A percentile compares a stretch with the other conserved stretches of the same genome.
Evolutionary conservation across 1,140 invertebrate genomes (phyloP).

Genomic region (Ephestia elutella): DNA sequence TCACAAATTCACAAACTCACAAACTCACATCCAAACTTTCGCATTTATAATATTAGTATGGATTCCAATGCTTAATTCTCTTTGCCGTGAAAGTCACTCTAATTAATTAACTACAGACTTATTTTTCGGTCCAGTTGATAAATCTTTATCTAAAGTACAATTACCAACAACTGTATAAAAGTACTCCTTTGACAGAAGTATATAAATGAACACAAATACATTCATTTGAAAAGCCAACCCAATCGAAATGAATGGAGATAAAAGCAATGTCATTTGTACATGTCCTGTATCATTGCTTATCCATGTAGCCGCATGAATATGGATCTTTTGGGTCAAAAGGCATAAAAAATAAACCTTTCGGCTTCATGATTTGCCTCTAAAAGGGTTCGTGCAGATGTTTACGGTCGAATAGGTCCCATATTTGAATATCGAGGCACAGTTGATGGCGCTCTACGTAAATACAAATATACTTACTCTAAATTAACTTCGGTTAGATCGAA

Average conservation of each 20-base stretch:
- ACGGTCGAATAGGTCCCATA: not conserved
- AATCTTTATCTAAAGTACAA: too few relatives aligned
- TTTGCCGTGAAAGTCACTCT: too few relatives aligned
- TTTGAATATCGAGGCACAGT: not conserved
- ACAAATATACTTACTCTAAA: not conserved
- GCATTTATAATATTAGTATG: too few relatives aligned
- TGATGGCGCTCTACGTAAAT: not conserved
- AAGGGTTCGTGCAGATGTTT: not conserved
- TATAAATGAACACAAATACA: not conserved
- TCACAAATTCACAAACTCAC: too few relatives aligned
- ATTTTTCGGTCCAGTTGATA: too few relatives aligned
- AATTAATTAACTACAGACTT: too few relatives aligned
- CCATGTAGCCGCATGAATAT: not conserved
- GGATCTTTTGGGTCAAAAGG: not conserved
- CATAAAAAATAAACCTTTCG: constrained; percentile 2
- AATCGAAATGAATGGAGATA: not conserved
- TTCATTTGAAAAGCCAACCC: not conserved
- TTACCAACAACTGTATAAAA: too few relatives aligned
- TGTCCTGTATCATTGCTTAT: not conserved
- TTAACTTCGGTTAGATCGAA: not conserved
- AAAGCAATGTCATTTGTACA: constrained; percentile 4
- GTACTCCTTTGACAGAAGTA: too few relatives aligned
- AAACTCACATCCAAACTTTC: too few relatives aligned
- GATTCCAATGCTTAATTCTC: too few relatives aligned
- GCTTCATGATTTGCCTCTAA: not conserved